A percentile compares a stretch with the other conserved stretches of the same genome.
Conservation (phyloP, 1,140 invertebrate species). For the Drosophila watanabei region DNA sequence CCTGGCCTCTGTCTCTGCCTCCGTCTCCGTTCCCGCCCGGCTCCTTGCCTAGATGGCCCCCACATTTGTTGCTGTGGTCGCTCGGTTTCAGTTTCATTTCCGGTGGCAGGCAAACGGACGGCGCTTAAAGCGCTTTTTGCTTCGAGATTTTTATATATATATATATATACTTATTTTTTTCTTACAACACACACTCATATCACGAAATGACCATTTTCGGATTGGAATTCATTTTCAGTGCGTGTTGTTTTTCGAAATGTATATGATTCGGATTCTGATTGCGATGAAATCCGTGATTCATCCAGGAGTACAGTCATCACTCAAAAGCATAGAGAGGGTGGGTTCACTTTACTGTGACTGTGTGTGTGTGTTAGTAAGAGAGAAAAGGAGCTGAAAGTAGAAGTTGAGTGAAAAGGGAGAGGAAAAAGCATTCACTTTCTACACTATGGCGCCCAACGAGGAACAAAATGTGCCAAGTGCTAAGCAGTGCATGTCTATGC, state of each 20-base stretch:
- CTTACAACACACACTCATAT: slow-evolving; percentile 52
- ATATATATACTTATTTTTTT: slow-evolving; percentile 4
- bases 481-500: neutral
- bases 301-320: slow-evolving; percentile 45
- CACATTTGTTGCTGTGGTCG: slow-evolving; percentile 45
- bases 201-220: slow-evolving; percentile 52
- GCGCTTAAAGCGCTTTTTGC: slow-evolving; percentile 56
- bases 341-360: neutral
- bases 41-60: slow-evolving; percentile 22
- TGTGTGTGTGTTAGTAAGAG: neutral
- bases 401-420: neutral
- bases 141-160: slow-evolving; percentile 22
- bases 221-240: slow-evolving; percentile 49
- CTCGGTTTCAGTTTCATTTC: slow-evolving; percentile 77
- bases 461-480: neutral
- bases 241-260: slow-evolving; percentile 28
- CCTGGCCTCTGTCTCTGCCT: slow-evolving; percentile 6
- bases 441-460: slow-evolving; percentile 1
- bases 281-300: slow-evolving; percentile 43
- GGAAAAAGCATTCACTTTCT: neutral
- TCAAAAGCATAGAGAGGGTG: slow-evolving; percentile 1
- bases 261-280: slow-evolving; percentile 59
- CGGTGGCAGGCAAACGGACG: slow-evolving; percentile 67
- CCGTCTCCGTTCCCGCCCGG: neutral
- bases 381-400: neutral